phyloP scores from a whole-genome alignment of 2,113 vertebrate species.

The Formicarius rufipectus region DNA sequence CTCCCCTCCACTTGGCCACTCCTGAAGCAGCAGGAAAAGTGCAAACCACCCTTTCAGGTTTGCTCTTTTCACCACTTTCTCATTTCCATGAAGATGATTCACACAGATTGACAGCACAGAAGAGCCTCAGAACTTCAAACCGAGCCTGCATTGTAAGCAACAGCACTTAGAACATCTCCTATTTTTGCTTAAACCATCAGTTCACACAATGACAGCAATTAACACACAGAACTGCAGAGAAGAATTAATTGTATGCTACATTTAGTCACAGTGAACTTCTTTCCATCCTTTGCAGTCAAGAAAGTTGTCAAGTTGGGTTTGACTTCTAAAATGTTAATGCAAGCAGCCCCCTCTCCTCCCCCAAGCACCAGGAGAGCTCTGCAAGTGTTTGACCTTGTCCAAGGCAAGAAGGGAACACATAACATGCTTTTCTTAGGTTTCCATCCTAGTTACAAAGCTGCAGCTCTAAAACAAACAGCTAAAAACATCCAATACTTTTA shows the following conservation, averaged over 20 bases:
- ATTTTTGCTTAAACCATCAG: slow-evolving; percentile 61
- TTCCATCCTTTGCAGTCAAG: not conserved
- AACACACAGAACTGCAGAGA: slow-evolving; percentile 30
- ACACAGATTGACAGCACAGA: slow-evolving; percentile 29
- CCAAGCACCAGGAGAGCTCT: not conserved
- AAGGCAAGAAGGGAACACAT: not conserved
- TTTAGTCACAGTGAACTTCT: slow-evolving; percentile 27
- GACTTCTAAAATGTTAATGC: not conserved
- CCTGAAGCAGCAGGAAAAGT: not conserved
- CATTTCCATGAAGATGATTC: slow-evolving; percentile 31
- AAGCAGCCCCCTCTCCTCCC: not conserved
- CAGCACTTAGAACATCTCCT: slow-evolving; percentile 20
- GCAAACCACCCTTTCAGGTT: not conserved
- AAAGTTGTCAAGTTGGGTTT: not conserved
- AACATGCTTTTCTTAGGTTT: not conserved
- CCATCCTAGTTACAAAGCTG: not conserved
- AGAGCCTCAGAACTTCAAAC: not conserved
- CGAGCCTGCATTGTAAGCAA: slow-evolving; percentile 35
- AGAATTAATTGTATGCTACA: slow-evolving; percentile 49
- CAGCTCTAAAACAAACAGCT: not conserved
- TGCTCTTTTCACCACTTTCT: not conserved
- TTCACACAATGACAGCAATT: slow-evolving; percentile 65
- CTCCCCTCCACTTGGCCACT: not conserved
- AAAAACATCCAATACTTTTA: not conserved
- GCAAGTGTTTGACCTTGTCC: not conserved